Conservation (phyloP, 2,113 vertebrate genomes). For the Nesogale talazaci region DNA sequence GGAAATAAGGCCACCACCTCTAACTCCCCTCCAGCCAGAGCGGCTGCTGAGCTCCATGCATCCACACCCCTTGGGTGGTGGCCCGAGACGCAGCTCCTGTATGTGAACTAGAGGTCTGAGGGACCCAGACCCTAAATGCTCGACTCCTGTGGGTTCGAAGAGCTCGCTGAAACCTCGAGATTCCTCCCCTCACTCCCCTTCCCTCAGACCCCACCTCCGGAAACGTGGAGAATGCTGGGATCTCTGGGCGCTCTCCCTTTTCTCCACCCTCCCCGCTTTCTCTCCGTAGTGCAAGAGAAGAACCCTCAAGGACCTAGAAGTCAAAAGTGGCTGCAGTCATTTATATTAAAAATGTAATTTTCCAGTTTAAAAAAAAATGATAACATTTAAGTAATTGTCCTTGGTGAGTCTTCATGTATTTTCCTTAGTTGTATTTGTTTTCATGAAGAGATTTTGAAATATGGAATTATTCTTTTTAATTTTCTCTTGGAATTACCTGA, state of each 20-base stretch:
- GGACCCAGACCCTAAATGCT: background rate
- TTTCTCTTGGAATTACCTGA: conserved; percentile 1
- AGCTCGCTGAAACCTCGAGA: background rate
- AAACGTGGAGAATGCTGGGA: background rate
- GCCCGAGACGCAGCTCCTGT: background rate
- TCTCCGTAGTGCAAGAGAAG: background rate
- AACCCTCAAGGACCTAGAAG: conserved; percentile 25
- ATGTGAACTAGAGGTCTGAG: background rate
- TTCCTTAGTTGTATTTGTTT: background rate
- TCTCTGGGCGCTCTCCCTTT: background rate
- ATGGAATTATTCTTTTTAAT: conserved; percentile 15
- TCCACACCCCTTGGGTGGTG: background rate
- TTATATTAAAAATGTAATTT: conserved; percentile 30
- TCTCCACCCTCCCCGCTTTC: background rate
- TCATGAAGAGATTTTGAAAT: conserved; percentile 23
- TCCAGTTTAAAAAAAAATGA: too few relatives aligned
- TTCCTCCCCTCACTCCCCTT: background rate
- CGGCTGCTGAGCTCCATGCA: background rate
- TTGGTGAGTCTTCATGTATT: background rate
- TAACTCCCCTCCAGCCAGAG: too few relatives aligned
- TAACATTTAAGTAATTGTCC: background rate
- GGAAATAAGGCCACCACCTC: too few relatives aligned
- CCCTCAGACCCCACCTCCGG: background rate
- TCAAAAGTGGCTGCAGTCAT: background rate
- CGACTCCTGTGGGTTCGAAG: background rate